Conservation (phyloP, 2,113 vertebrate species). For the Dasypus novemcinctus region DNA sequence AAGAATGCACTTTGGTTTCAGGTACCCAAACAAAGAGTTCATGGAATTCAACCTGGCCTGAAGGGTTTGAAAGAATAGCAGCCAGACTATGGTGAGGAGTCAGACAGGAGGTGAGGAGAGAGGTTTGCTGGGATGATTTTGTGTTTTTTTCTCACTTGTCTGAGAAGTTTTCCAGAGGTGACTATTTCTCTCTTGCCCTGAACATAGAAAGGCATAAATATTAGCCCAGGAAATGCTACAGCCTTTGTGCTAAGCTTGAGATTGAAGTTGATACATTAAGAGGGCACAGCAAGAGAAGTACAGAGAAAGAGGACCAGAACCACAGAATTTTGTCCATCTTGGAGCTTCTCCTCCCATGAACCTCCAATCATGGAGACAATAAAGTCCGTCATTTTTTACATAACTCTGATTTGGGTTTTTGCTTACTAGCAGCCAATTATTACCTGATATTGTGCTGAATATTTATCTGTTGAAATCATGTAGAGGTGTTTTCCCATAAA, state of each 20-base stretch:
- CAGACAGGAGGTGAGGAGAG: not conserved
- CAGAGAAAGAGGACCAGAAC: not conserved
- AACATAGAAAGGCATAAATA: not conserved
- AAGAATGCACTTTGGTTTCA: not conserved
- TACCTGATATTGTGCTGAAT: not conserved
- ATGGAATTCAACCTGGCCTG: not conserved
- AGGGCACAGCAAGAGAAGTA: rapidly evolving
- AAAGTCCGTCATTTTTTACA: not conserved
- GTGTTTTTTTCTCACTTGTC: constrained; percentile 45
- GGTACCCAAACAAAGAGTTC: constrained; percentile 30
- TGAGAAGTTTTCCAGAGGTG: constrained; percentile 49
- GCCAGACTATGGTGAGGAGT: too few relatives aligned
- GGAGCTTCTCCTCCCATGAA: not conserved
- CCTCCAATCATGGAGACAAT: rapidly evolving
- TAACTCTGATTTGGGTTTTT: not conserved
- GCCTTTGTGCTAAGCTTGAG: not conserved
- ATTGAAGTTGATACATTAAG: rapidly evolving
- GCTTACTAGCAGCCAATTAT: not conserved
- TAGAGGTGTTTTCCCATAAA: not conserved
- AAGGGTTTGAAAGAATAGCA: not conserved
- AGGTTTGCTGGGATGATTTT: not conserved
- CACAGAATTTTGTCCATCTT: rapidly evolving
- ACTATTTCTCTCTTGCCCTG: not conserved
- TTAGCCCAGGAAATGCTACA: not conserved
- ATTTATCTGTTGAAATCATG: not conserved